These are phyloP conservation scores for Nephrocerus scutellatus DNA, from an alignment of 2,888 invertebrate species.

Conservation along the genomic window DNA sequence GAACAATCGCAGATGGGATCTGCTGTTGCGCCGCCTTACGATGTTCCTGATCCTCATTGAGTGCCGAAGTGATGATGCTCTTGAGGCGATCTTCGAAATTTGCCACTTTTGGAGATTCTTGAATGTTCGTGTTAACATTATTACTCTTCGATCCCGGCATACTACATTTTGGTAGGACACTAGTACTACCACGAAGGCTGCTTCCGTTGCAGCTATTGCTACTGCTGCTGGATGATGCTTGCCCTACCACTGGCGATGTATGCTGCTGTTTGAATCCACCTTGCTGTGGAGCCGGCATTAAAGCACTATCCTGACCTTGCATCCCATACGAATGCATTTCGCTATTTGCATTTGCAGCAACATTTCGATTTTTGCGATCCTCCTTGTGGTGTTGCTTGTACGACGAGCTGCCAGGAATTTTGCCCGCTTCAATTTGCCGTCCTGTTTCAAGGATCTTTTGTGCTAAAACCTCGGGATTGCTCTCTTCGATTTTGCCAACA, in stretches of 20 bases:
- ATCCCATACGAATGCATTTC: slow-evolving; percentile 9
- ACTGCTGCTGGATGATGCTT: slow-evolving; percentile 24
- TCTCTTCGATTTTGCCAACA: slow-evolving; percentile 83
- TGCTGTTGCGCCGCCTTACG: slow-evolving; percentile 41
- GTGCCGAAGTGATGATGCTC: slow-evolving; percentile 76
- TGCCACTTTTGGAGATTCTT: slow-evolving; percentile 74
- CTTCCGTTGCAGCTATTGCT: slow-evolving; percentile 16
- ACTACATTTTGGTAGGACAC: slow-evolving; percentile 37
- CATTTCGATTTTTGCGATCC: no score
- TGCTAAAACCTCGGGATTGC: slow-evolving; percentile 82
- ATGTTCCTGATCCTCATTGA: slow-evolving; percentile 72
- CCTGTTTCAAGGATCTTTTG: slow-evolving; percentile 87
- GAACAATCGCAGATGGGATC: slow-evolving; percentile 14
- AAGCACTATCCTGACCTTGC: slow-evolving; percentile 34
- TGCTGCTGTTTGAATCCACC: slow-evolving; percentile 11
- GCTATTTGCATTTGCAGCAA: no score
- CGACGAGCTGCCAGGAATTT: slow-evolving; percentile 47
- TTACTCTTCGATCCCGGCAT: slow-evolving; percentile 24
- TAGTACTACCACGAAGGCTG: slow-evolving; percentile 7
- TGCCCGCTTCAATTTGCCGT: slow-evolving; percentile 80
- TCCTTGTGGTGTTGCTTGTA: slow-evolving; percentile 13
- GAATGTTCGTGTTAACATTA: slow-evolving; percentile 25
- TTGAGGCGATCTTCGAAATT: slow-evolving; percentile 86
- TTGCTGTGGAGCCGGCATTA: slow-evolving; percentile 45
- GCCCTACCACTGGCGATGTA: not conserved